A percentile compares a stretch with the other conserved stretches of the same genome.
phyloP scores from a whole-genome alignment of 2,113 vertebrate genomes.

The Myodes glareolus region DNA sequence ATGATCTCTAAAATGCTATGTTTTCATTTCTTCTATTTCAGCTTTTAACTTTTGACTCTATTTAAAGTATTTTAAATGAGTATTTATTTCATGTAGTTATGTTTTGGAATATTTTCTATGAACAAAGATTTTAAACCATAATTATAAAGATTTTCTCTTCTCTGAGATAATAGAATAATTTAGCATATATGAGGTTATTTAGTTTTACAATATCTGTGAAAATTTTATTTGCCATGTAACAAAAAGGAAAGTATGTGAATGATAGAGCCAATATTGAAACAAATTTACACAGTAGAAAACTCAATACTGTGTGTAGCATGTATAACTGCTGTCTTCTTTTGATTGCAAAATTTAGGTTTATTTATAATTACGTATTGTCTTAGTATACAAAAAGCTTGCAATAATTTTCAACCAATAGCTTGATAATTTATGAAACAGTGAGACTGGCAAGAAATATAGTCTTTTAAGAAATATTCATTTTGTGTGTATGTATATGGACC shows the following conservation, averaged over 20 bases:
- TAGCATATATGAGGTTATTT: background rate
- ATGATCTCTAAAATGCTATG: background rate
- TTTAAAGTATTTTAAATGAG: background rate
- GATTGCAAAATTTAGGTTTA: background rate
- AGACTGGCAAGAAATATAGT: background rate
- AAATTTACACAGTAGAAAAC: background rate
- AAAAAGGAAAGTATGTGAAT: background rate
- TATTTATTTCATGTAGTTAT: slow-evolving; percentile 19
- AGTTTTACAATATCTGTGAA: background rate
- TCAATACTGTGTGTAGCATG: background rate
- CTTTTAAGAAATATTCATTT: background rate
- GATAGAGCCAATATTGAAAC: background rate
- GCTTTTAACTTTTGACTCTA: slow-evolving; percentile 30
- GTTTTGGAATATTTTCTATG: slow-evolving; percentile 11
- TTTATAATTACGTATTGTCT: background rate
- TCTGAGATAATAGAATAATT: background rate
- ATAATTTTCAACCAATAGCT: slow-evolving; percentile 4
- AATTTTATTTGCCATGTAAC: background rate
- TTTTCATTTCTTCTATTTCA: background rate
- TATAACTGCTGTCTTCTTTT: background rate
- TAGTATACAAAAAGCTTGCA: background rate
- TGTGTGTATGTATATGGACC: background rate
- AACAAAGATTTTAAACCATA: background rate
- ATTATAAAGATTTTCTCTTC: background rate
- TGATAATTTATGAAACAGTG: background rate